phyloP scores from a whole-genome alignment of 2,797 vertebrate species.

The Otus scops region DNA sequence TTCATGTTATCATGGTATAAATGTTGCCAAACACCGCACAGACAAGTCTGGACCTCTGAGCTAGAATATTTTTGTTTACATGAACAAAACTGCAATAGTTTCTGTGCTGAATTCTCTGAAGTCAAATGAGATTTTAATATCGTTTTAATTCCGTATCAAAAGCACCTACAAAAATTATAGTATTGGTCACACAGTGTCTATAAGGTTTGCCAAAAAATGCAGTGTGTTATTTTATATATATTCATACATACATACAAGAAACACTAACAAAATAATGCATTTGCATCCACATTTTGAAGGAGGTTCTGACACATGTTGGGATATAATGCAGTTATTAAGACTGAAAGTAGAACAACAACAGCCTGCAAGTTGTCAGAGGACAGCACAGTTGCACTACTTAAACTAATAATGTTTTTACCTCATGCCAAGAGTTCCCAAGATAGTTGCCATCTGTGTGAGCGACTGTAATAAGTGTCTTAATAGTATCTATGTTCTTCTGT shows the following conservation, averaged over 20 bases:
- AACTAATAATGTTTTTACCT: slow-evolving; percentile 77
- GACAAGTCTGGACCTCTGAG: not conserved
- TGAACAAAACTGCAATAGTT: not conserved
- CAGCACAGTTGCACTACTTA: not conserved
- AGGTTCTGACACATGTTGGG: not conserved
- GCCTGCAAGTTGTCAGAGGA: not conserved
- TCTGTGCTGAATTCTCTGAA: not conserved
- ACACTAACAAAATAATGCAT: not conserved
- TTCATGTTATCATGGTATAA: not conserved
- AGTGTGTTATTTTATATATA: not conserved
- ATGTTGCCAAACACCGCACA: not conserved
- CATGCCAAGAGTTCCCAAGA: slow-evolving; percentile 97
- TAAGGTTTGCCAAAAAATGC: not conserved
- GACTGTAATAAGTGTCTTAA: slow-evolving; percentile 98
- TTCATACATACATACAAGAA: accelerated
- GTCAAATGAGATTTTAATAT: not conserved
- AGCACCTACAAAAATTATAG: not conserved
- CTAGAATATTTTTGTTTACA: not conserved
- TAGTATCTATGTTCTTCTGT: slow-evolving; percentile 99
- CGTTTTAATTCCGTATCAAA: not conserved
- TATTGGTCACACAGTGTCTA: not conserved
- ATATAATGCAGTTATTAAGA: not conserved
- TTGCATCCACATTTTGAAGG: not conserved
- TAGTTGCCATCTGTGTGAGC: slow-evolving; percentile 99
- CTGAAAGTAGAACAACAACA: not conserved